A percentile compares a stretch with the other conserved stretches of the same genome.
These are phyloP conservation scores for Aphidius ervi DNA, from an alignment of 1,140 invertebrate genomes.

Conservation along the genomic window DNA sequence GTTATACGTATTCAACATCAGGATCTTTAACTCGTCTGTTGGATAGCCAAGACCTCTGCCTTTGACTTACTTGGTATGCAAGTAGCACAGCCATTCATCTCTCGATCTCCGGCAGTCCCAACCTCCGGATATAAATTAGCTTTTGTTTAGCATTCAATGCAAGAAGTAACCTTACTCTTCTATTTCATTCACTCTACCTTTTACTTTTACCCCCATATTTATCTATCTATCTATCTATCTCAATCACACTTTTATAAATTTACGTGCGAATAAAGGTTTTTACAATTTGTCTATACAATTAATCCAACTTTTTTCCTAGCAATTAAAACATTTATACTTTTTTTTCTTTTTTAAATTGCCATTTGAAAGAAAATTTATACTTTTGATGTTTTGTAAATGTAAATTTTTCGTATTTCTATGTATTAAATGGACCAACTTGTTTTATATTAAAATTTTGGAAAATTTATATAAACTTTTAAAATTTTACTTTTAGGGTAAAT, in stretches of 20 bases:
- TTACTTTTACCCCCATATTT: constrained; percentile 1
- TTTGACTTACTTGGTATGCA: constrained; percentile 47
- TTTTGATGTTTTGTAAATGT: too few species aligned
- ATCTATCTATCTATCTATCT: constrained; percentile 1
- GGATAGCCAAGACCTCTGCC: constrained; percentile 16
- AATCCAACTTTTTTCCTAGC: too few species aligned
- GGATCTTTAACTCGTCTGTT: constrained; percentile 41
- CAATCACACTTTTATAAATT: constrained; percentile 7
- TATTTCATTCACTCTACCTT: not conserved
- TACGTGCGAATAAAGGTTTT: not conserved
- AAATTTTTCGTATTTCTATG: too few species aligned
- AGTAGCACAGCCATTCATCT: constrained; percentile 51
- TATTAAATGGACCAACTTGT: too few species aligned
- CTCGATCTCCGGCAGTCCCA: constrained; percentile 48
- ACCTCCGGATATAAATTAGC: constrained; percentile 55
- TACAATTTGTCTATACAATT: too few species aligned
- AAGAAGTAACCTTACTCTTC: constrained; percentile 23
- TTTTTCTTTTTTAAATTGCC: too few species aligned
- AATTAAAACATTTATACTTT: too few species aligned
- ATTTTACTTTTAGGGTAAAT: too few species aligned
- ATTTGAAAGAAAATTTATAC: too few species aligned
- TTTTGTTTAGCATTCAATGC: constrained; percentile 57
- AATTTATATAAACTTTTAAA: too few species aligned
- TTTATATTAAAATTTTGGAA: too few species aligned
- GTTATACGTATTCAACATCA: constrained; percentile 14